Base-by-base conservation (phyloP, 2,113 vertebrate genomes). In the Poecile atricapillus region DNA sequence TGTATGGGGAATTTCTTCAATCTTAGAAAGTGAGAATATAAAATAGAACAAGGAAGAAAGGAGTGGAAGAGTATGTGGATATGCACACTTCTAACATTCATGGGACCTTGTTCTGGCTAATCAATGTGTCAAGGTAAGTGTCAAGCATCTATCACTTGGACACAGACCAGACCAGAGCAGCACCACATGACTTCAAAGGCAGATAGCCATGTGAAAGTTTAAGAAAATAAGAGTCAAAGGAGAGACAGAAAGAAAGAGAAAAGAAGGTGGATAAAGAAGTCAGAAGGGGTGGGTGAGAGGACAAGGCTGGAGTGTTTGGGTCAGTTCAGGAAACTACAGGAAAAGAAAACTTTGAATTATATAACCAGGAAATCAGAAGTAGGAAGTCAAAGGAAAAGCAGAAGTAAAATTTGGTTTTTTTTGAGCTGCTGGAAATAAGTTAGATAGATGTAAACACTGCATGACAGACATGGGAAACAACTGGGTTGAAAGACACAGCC, bases 261-360 rank as follows among this genome's bases (percentile, higher is more conserved):
- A 58, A 92, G 15, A 80, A 55, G 17, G 7, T 74, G 22, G 30
- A 33, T 43, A 80, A 93, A 91, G 67, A 71, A 89, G 22, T 55
- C 30, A 65, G 63, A 70, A 85, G 31, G 20, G 6, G 4, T 35
- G 41, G 33, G 35, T 50, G 43, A 76, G 46, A 80, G 46, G 39
- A 44, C 43, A 76, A 76, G 30, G 44, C 56, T 82, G 41, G 24
- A 30, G 23, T 46, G 46, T 84, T 91, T 43, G 28, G 37, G 28
- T 53, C 17, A 1, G 59, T 41, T 92, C 71, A 68, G n/a, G 64
- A 77, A 58, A 71, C 30, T 85, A 62, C 24, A 58, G 63, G 43
- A 89, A 89, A 87, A n/a, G 22, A 89, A 93, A 87, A 87, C 19
- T 70, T 79, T 82, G 86, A 90, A 95, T 58, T 11, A 64, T 28